phyloP scores from a whole-genome alignment of 2,888 invertebrate genomes.

The Heliothis peltigera region DNA sequence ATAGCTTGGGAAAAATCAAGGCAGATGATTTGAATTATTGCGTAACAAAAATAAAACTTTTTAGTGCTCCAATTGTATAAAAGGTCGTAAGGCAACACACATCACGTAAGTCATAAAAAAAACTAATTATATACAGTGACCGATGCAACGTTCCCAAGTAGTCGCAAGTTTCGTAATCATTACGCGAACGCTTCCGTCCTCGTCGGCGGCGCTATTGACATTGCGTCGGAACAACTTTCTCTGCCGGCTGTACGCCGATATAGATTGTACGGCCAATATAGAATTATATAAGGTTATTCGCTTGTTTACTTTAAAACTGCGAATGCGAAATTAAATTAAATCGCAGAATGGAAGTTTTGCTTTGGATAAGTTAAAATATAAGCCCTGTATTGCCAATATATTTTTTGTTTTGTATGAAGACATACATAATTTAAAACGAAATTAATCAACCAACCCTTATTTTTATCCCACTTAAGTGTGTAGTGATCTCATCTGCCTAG shows the following conservation, averaged over 20 bases:
- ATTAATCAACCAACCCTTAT: too few species aligned
- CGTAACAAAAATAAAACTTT: too few species aligned
- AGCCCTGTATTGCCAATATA: too few species aligned
- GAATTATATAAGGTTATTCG: slow-evolving; percentile 47
- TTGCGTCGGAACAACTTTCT: slow-evolving; percentile 68
- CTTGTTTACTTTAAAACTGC: slow-evolving; percentile 23
- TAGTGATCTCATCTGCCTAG: too few species aligned
- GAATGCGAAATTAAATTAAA: background rate
- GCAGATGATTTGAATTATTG: background rate
- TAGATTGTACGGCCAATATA: slow-evolving; percentile 37
- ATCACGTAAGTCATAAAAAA: slow-evolving; percentile 18
- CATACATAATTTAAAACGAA: too few species aligned
- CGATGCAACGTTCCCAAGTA: slow-evolving; percentile 39
- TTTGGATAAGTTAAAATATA: too few species aligned
- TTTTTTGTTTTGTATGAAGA: too few species aligned
- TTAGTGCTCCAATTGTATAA: background rate
- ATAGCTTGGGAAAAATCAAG: too few species aligned
- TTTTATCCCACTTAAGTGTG: too few species aligned
- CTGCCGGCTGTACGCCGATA: slow-evolving; percentile 44
- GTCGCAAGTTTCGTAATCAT: slow-evolving; percentile 65
- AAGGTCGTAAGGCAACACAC: slow-evolving; percentile 1
- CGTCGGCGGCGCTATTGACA: slow-evolving; percentile 64
- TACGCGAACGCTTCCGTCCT: slow-evolving; percentile 67
- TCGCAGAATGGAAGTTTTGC: too few species aligned
- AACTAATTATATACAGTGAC: slow-evolving; percentile 26